Conservation (phyloP, 1,140 invertebrate genomes). For the Brachionus asplanchnoidis region DNA sequence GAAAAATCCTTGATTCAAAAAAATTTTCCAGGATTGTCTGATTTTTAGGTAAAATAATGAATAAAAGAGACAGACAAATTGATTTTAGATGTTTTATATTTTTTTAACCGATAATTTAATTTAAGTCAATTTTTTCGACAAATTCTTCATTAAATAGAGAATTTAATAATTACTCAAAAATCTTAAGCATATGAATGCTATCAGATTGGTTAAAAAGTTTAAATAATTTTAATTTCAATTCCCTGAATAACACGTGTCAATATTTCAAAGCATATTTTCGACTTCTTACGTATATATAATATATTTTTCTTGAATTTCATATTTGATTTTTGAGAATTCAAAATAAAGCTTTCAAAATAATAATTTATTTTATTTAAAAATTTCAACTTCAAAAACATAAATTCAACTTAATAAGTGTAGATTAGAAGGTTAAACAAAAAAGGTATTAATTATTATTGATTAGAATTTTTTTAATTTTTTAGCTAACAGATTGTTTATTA, state of each 20-base stretch:
- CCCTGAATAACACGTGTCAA: background rate
- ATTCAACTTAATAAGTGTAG: background rate
- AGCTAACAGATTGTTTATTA: background rate
- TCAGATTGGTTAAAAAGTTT: background rate
- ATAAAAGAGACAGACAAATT: too few species aligned
- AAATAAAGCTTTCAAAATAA: slow-evolving; percentile 35
- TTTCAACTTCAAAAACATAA: background rate
- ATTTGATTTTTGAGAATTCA: background rate
- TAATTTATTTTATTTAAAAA: slow-evolving; percentile 17
- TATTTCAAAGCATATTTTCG: background rate
- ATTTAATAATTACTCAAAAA: background rate
- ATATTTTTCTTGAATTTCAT: background rate
- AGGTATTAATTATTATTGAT: background rate
- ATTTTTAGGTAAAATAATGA: too few species aligned
- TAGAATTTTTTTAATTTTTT: background rate
- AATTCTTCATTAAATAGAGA: background rate
- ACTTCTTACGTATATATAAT: background rate
- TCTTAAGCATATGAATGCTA: background rate
- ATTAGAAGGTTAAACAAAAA: background rate
- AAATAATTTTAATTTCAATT: background rate
- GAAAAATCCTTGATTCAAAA: too few species aligned
- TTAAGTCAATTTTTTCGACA: background rate
- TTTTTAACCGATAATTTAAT: background rate
- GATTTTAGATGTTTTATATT: too few species aligned
- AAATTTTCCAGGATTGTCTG: too few species aligned